Base-by-base conservation (phyloP, 2,113 vertebrate genomes). In the Chamaetylas fuelleborni region DNA sequence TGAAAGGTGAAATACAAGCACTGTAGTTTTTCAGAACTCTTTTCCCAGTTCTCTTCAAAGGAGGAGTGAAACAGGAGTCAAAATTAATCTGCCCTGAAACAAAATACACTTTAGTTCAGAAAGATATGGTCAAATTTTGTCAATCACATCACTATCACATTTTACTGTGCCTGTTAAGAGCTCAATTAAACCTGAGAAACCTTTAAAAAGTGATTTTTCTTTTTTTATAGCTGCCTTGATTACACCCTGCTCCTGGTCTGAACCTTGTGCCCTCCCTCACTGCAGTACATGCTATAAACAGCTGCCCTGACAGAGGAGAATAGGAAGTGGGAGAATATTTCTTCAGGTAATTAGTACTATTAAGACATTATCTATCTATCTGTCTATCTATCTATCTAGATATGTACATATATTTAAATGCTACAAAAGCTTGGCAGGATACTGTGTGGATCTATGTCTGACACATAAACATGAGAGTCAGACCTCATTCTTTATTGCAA, bases 211-310 rank as follows among this genome's bases (percentile, higher is more conserved):
- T 64, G 33, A 69, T 43, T 53, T 42, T 38, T 36, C 9, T 36
- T 56, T 96, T 96, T 91, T 86, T 56, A 70, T 38, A 65, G 26
- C 14, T 88, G 54, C 42, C 70, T 91, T 78, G 60, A 91, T 93
- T 74, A 54, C 13, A 24, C 28, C 9, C 8, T 76, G 14, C 38
- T 89, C 31, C 66, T 61, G 31, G 34, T 38, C 54, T 61, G 70
- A 92, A 58, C 45, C 0, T 0, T 61, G 36, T 43, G 36, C 50
- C 65, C 40, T 76, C 61, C 34, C n/a, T 79, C 70, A 57, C 24
- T 0, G 0, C 5, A 4, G 13, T 58, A 29, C 8, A 1, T 28
- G 42, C 66, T 50, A 72, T 85, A 77, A 92, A 80, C 56, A 69
- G 34, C 70, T 88, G 50, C 28, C 81, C 66, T 61, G 53, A 76